phyloP scores from a whole-genome alignment of 2,113 vertebrate species.

The Tenrec ecaudatus region DNA sequence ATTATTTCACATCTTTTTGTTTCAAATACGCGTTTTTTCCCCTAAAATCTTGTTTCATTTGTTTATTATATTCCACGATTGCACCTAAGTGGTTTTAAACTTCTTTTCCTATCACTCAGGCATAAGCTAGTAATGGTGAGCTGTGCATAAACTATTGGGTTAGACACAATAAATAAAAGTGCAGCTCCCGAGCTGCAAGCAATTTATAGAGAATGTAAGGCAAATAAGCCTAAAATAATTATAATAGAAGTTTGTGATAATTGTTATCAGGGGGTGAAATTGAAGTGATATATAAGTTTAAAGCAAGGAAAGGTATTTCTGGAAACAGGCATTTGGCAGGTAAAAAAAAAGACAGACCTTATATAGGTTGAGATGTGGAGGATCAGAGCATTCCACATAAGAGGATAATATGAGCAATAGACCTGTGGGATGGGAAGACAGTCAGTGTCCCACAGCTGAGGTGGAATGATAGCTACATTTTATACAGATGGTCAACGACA shows the following conservation, averaged over 20 bases:
- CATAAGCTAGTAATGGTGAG: background rate
- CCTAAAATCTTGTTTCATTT: too few species aligned
- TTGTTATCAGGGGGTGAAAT: background rate
- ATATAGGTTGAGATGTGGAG: background rate
- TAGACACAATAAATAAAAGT: background rate
- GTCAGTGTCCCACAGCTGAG: background rate
- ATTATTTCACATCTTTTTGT: too few species aligned
- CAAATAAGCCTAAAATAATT: background rate
- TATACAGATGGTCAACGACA: background rate
- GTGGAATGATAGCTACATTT: background rate
- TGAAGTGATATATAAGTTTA: background rate
- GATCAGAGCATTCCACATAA: background rate
- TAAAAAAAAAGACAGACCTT: constrained; percentile 31
- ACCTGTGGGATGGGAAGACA: background rate
- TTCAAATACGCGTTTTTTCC: too few species aligned
- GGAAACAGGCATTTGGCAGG: background rate
- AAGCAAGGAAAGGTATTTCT: background rate
- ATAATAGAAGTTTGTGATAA: background rate
- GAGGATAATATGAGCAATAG: background rate
- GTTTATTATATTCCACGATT: too few species aligned
- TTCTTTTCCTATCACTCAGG: background rate
- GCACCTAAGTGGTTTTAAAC: background rate
- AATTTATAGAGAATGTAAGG: background rate
- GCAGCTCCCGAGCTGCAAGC: background rate
- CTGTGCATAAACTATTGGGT: background rate